A percentile compares a stretch with the other conserved stretches of the same genome.
These are phyloP conservation scores for Haliclystus octoradiatus DNA, from an alignment of 30 jellyfish, hydroid and myxozoan species.

Conservation along the genomic window DNA sequence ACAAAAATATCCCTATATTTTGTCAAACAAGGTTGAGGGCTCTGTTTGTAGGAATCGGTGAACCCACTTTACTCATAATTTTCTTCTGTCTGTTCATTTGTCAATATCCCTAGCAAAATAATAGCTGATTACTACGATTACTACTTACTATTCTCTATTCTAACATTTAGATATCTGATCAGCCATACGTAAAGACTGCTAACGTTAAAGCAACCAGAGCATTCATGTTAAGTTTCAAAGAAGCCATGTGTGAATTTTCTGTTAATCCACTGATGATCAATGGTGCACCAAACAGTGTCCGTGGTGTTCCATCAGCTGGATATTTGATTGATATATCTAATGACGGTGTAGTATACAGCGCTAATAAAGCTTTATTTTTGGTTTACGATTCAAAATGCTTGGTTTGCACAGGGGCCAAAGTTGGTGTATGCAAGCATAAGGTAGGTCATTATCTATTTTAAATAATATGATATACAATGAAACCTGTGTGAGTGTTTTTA, in stretches of 20 bases:
- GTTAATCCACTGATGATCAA: slow-evolving; percentile 24
- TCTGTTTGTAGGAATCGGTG: too few relatives aligned
- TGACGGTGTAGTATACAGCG: slow-evolving; percentile 37
- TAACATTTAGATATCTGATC: slow-evolving; percentile 9
- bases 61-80: too few relatives aligned
- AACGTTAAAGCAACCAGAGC: slow-evolving; percentile 14
- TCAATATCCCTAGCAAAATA: too few relatives aligned
- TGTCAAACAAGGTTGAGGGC: too few relatives aligned
- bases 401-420: slow-evolving; percentile 40
- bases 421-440: slow-evolving; percentile 31
- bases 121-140: too few relatives aligned
- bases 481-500: too few relatives aligned
- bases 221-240: slow-evolving; percentile 61
- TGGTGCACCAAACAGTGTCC: slow-evolving; percentile 1
- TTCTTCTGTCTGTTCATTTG: too few relatives aligned
- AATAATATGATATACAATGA: too few relatives aligned
- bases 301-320: slow-evolving; percentile 65
- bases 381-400: slow-evolving; percentile 78
- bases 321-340: slow-evolving; percentile 51
- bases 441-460: too few relatives aligned
- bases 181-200: slow-evolving; percentile 8
- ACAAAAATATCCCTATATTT: too few relatives aligned
- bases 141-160: too few relatives aligned
- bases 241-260: slow-evolving; percentile 52
- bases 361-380: slow-evolving; percentile 21